Percentiles rank a stretch among this genome's conserved stretches.
Conservation (phyloP, 2,888 invertebrate species). For the Homarus gammarus region DNA sequence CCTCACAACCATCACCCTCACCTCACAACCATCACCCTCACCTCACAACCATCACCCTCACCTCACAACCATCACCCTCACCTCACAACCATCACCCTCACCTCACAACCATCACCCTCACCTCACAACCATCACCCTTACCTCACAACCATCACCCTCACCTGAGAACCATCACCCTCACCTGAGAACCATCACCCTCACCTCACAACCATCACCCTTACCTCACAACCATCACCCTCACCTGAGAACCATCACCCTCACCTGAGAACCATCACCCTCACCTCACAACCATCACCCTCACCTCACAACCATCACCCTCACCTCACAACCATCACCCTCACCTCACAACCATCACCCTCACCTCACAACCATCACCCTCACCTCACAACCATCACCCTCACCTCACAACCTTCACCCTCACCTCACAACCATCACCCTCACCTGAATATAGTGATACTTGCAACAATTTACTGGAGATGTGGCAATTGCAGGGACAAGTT, state of each 20-base stretch:
- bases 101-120: not conserved
- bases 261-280: not conserved
- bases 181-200: not conserved
- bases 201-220: not conserved
- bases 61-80: not conserved
- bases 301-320: not conserved
- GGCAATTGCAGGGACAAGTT: too few relatives aligned
- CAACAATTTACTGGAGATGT: too few relatives aligned
- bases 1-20: not conserved
- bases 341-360: not conserved
- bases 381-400: not conserved
- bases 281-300: not conserved
- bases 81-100: not conserved
- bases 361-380: not conserved
- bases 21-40: not conserved
- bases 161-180: not conserved
- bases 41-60: too few relatives aligned
- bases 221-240: too few relatives aligned
- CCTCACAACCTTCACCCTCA: not conserved
- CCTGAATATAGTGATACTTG: too few relatives aligned
- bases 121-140: not conserved
- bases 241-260: too few relatives aligned
- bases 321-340: not conserved
- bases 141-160: not conserved
- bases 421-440: not conserved